Conservation (phyloP, 2,888 invertebrate genomes). For the Cryptocephalus moraei region DNA sequence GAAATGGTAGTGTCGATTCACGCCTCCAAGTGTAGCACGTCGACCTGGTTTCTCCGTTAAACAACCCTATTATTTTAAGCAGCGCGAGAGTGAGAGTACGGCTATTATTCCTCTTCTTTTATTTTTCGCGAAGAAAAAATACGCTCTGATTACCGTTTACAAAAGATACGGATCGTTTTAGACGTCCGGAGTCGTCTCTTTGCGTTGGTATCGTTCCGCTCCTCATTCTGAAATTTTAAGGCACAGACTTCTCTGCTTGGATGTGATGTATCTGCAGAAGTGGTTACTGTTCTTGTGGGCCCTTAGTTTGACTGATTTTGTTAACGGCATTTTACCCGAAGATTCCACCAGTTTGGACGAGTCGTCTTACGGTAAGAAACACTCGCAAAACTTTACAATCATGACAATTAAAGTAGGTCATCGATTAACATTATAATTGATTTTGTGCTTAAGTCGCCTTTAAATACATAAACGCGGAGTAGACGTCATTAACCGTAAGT, state of each 20-base stretch:
- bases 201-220: neutral
- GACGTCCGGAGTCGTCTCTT: neutral
- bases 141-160: constrained; percentile 28
- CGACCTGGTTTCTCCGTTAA: constrained; percentile 1
- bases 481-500: no score
- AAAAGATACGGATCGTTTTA: constrained; percentile 14
- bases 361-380: constrained; percentile 1
- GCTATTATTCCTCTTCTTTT: constrained; percentile 1
- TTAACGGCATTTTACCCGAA: constrained; percentile 28
- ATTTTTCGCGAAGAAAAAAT: constrained; percentile 8
- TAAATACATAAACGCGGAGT: no score
- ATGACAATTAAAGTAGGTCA: no score
- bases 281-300: constrained; percentile 36
- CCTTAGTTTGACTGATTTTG: constrained; percentile 28
- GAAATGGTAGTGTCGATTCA: neutral
- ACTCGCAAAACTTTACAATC: no score
- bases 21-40: neutral
- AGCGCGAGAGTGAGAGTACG: constrained; percentile 11
- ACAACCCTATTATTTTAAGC: constrained; percentile 13
- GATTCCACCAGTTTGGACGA: constrained; percentile 24
- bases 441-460: no score
- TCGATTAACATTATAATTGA: no score
- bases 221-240: neutral
- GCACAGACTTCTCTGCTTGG: neutral
- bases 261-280: constrained; percentile 27